Evolutionary conservation across 2,113 vertebrate species (phyloP), one percentile per base, ranked within the genome.

Genomic region (Muntiacus muntjak): DNA sequence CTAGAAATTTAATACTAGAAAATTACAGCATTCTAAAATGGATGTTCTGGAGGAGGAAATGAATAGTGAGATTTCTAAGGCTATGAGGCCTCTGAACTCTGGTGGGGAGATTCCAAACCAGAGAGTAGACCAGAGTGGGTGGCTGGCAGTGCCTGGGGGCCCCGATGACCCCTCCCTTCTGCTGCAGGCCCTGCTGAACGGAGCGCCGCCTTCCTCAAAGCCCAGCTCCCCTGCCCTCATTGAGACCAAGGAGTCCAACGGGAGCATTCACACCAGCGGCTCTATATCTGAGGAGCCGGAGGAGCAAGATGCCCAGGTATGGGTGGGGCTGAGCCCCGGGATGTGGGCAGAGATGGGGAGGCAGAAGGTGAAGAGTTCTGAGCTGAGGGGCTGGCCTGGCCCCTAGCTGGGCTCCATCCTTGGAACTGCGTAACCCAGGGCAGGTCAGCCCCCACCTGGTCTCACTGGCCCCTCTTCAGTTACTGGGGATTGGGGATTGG

Each of bases 181-280:
- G 0, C 43, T 1, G 19, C 89, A 97, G 98, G 93, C 95, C 55
- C 91, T 98, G 94, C 94, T 81, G 1, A 98, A 98, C 0, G 96
- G 98, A 71, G 97, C 67, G 0, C 95, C 95, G 1, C 98, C 99
- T 0, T 99, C 99, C 0, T 99, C 99, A 28, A 99, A 99, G 43
- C 99, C 99, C 57, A 99, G 99, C 97, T 99, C 99, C 6, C 99
- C 99, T 0, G 97, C 99, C 62, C 83, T 99, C 84, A 99, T 99
- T 58, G 99, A 99, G 98, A 99, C 99, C 87, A 99, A 99, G 93
- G 98, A 99, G 89, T 98, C 98, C 95, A 99, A 99, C 0, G 99
- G 99, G 26, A 99, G 98, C 10, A 55, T 98, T 71, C 98, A 98
- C 79, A 98, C 99, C 62, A 96, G 98, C 2, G 98, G 98, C 12